Evolutionary conservation across 2,113 vertebrate genomes (phyloP), one percentile per base, ranked within the genome.

Genomic region (Lophotis ruficrista): DNA sequence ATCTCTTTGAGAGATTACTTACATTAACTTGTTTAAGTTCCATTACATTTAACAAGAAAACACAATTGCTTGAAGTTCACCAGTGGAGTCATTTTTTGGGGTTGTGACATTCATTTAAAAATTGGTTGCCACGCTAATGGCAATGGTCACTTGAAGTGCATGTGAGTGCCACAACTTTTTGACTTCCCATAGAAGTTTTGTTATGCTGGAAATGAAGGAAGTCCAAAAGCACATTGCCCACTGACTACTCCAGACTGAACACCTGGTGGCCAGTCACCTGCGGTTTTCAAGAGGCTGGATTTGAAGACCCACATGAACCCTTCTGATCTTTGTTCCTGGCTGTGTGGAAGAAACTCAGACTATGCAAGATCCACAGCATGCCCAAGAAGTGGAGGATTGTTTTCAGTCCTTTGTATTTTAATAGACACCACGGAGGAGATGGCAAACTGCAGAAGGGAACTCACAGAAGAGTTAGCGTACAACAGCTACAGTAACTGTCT

Each of bases 1-100:
- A 89, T 95, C 90, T 94, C 92, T 92, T 87, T 93, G 95, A 95
- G 73, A 50, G 72, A 87, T 94, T 96, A 93, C 73, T 92, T 61
- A 57, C 81, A 56, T 91, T 94, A 89, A 85, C 76, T 93, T 93
- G 57, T 81, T 87, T 78, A 91, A 24, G 53, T 84, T 91, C 89
- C 87, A 89, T 94, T 94, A 79, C 54, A 84, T 94, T 94, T 89
- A 82, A n/a, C 25, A 73, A 89, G 87, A 91, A 95, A 87, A 92
- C n/a, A 48, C 10, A 83, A 12, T 7, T 79, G 41, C 73, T 87
- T 76, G 53, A 87, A 66, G 43, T 33, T 91, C 53, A 35, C 48
- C 33, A 45, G n/a, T 33, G 33, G 48, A 35, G 33, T 2, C 6
- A 1, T 14, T 14, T 38, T 45, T 18, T 3, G 23, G 33, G 43